phyloP scores from a whole-genome alignment of 2,113 vertebrate genomes.

The Apteryx owenii region DNA sequence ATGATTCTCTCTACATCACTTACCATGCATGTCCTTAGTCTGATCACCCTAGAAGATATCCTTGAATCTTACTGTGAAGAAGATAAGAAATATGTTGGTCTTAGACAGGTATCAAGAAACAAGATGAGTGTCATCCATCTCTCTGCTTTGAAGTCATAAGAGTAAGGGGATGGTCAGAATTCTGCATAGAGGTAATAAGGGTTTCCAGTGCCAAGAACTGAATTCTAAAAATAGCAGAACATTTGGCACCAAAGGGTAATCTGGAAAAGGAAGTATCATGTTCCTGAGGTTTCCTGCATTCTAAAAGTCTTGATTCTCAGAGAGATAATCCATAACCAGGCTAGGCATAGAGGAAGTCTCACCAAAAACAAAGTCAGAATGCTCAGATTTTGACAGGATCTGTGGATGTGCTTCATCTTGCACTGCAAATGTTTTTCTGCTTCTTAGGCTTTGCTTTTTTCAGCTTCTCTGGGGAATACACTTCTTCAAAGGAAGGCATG shows the following conservation, averaged over 20 bases:
- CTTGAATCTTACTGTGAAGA: not conserved
- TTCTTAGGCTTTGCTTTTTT: not conserved
- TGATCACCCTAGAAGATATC: not conserved
- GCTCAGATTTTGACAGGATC: not conserved
- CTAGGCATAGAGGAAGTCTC: not conserved
- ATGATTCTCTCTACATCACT: not conserved
- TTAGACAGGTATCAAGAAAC: not conserved
- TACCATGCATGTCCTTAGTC: not conserved
- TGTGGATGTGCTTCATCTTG: too few species aligned
- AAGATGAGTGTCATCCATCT: not conserved
- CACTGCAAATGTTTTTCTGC: not conserved
- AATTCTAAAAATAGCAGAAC: not conserved
- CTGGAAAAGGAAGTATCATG: not conserved
- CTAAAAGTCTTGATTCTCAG: not conserved
- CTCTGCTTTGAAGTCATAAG: not conserved
- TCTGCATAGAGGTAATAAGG: not conserved
- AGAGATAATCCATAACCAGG: not conserved
- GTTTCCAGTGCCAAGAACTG: not conserved
- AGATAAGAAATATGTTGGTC: not conserved
- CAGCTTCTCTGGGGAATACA: not conserved
- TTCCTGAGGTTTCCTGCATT: not conserved
- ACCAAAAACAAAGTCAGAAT: not conserved
- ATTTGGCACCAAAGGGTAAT: not conserved
- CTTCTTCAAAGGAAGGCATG: not conserved
- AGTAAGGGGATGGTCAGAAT: not conserved